Conservation (phyloP, 30 jellyfish, hydroid and myxozoan species). For the Hydra vulgaris region DNA sequence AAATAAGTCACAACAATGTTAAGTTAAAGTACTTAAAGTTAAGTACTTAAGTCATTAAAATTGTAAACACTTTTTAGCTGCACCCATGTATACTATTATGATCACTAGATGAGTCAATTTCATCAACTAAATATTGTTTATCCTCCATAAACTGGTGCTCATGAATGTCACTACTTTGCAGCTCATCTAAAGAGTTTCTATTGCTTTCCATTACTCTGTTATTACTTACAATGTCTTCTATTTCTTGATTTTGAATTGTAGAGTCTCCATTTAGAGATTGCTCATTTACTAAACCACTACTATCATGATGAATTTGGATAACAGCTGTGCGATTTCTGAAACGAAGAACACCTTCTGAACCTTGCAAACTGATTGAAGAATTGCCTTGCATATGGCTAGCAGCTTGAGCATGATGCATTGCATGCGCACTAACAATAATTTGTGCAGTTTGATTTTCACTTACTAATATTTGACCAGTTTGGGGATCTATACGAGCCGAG, state of each 20-base stretch:
- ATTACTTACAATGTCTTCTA: background rate
- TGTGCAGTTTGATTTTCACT: slow-evolving; percentile 31
- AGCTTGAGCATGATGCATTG: slow-evolving; percentile 19
- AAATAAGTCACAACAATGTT: too few species aligned
- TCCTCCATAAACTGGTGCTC: slow-evolving; percentile 22
- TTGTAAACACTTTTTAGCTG: too few species aligned
- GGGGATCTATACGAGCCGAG: slow-evolving; percentile 26
- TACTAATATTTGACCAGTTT: slow-evolving; percentile 28
- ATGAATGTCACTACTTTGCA: slow-evolving; percentile 7
- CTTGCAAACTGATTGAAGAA: slow-evolving; percentile 3
- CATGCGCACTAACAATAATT: slow-evolving; percentile 20
- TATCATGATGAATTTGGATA: slow-evolving; percentile 25
- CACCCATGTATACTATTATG: background rate
- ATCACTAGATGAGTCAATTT: background rate
- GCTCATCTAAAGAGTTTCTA: slow-evolving; percentile 5
- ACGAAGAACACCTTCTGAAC: background rate
- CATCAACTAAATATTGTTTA: background rate
- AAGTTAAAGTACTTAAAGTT: too few species aligned
- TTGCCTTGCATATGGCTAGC: slow-evolving; percentile 2
- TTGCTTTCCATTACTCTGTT: background rate
- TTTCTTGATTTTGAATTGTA: background rate
- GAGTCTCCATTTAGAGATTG: background rate
- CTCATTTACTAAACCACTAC: background rate
- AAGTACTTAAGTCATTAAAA: too few species aligned
- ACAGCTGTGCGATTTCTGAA: slow-evolving; percentile 35